These are phyloP conservation scores for Pasiphila rectangulata DNA, from an alignment of 2,888 invertebrate genomes.

Conservation along the genomic window DNA sequence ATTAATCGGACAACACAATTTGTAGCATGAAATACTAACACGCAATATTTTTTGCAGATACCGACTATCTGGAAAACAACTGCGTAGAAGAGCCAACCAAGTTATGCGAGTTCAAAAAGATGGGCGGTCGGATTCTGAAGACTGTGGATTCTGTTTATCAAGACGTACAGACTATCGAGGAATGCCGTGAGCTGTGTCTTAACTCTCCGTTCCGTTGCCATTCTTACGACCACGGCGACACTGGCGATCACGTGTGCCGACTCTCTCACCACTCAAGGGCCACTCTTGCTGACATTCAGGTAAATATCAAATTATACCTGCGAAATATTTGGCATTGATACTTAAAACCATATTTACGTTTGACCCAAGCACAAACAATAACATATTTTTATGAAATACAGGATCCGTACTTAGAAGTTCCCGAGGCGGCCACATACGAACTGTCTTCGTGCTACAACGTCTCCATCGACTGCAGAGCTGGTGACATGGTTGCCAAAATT, in stretches of 20 bases:
- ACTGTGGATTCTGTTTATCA: conserved; percentile 96
- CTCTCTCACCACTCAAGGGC: conserved; percentile 95
- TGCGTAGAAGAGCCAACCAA: conserved; percentile 97
- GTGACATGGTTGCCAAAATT: conserved; percentile 95
- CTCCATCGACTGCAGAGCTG: conserved; percentile 93
- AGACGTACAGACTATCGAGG: conserved; percentile 92
- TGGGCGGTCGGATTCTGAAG: conserved; percentile 92
- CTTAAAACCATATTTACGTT: background rate
- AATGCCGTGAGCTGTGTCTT: conserved; percentile 93
- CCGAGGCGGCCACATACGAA: conserved; percentile 95
- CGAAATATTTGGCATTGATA: background rate
- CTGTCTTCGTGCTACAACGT: conserved; percentile 96
- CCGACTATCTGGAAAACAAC: conserved; percentile 95
- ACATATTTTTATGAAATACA: conserved; percentile 53
- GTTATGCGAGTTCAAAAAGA: conserved; percentile 95
- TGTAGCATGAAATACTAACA: conserved; percentile 18
- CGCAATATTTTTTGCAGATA: conserved; percentile 52
- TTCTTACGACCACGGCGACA: conserved; percentile 96
- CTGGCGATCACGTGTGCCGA: conserved; percentile 95
- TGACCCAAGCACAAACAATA: no score
- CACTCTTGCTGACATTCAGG: conserved; percentile 93
- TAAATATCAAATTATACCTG: conserved; percentile 46
- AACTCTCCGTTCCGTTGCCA: conserved; percentile 95
- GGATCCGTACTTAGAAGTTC: conserved; percentile 94
- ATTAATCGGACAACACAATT: conserved; percentile 23